Base-by-base conservation (phyloP, 1,140 invertebrate species). In the Xylocopa sonorina region DNA sequence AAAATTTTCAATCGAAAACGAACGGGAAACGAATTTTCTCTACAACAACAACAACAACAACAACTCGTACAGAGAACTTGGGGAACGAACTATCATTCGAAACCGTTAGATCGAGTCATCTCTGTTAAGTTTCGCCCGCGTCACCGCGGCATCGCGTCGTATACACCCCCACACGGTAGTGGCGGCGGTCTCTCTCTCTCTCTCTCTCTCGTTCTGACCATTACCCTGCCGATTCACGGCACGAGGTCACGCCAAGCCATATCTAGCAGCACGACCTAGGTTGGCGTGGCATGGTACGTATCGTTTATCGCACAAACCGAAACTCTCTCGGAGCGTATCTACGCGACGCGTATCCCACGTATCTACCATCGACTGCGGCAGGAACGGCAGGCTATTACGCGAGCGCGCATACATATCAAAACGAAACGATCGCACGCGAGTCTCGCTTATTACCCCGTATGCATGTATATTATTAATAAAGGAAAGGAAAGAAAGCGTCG, bases 331-430 rank as follows among this genome's bases (percentile, higher is more conserved):
- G 88, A 87, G 82, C 87, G 82, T 79, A 82, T 83, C 83, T 87
- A 78, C 85, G 89, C 88, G 87, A 84, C 88, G 86, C n/a, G n/a
- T n/a, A n/a, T 86, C 87, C 85, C 85, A 88, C 90, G 90, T 91
- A 90, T 91, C 90, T 90, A 85, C 86, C 41, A 91, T 91, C 89
- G 90, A 89, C 88, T 86, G 90, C 88, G 88, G 89, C 87, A 91
- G 88, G 86, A 91, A 90, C 91, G 88, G n/a, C n/a, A 90, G 90
- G 90, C 90, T 92, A 92, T 92, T 92, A 92, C 88, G 90, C 88
- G 89, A 89, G 87, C 88, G 89, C 87, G 87, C 87, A 89, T 88
- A 89, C 85, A 85, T 83, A 85, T 90, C 85, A 80, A 81, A 79
- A 74, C 66, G 71, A 55, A 79, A 85, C 78, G 84, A 88, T 77